Base-by-base conservation (phyloP, 2,113 vertebrate genomes). In the Ageneiosus marmoratus region DNA sequence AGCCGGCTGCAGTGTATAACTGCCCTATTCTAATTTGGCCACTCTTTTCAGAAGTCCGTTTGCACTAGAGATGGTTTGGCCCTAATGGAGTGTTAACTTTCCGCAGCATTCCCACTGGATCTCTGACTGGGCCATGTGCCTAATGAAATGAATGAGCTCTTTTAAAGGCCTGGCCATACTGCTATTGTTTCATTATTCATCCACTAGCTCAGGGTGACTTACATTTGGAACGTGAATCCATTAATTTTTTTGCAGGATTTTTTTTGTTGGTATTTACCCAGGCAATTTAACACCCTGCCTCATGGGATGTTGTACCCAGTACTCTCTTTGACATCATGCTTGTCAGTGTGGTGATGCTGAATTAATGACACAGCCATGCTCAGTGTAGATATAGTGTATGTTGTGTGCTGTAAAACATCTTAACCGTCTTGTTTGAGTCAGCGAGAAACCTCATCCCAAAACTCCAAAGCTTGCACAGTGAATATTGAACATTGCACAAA, bases 81-180 rank as follows among this genome's bases (percentile, higher is more conserved):
- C 63, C 15, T 77, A 87, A 87, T 85, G 70, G 51, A 82, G 75
- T 82, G 79, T 82, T 87, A 81, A 81, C 53, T 75, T 84, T 80
- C 65, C 80, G n/a, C 20, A 29, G 27, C 63, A 1, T 72, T 83
- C 41, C 81, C 77, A 55, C 55, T n/a, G 74, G 83, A 73, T 62
- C 20, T 48, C 50, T 76, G 67, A 82, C 41, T 44, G n/a, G 56
- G 82, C 76, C 67, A 79, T 80, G 44, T 55, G 53, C 44, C 44
- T 82, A 87, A 87, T 87, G 62, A 87, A 87, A 83, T 85, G 80
- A 80, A 77, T 83, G 76, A 81, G 62, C 41, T 87, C 44, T 62
- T 82, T 56, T 70, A 81, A 85, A 10, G 15, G 73, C 32, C 44
- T 80, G 46, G 27, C 55, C 44, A 34, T 37, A 60, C 7, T 8